Conservation (phyloP, 1,140 invertebrate genomes). For the Rhopalosiphum padi region DNA sequence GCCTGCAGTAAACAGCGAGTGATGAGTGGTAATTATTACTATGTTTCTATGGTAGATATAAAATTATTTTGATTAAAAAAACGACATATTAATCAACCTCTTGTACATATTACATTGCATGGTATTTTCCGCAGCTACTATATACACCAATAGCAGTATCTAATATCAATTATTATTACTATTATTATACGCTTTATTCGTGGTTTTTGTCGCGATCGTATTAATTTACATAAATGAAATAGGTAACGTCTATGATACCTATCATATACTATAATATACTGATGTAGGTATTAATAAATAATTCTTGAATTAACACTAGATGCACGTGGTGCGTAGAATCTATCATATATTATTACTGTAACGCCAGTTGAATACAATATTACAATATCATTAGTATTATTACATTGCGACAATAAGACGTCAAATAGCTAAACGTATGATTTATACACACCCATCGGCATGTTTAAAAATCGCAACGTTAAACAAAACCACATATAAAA, state of each 20-base stretch:
- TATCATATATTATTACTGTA: background rate
- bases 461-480: background rate
- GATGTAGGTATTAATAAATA: background rate
- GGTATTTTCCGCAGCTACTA: no score
- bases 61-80: background rate
- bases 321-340: background rate
- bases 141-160: background rate
- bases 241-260: background rate
- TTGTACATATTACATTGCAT: no score
- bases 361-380: background rate
- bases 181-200: background rate
- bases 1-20: background rate
- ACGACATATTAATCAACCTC: background rate
- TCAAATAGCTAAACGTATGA: constrained; percentile 9
- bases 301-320: constrained; percentile 15
- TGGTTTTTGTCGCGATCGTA: background rate
- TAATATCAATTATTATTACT: background rate
- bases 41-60: background rate
- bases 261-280: background rate
- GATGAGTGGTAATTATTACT: background rate
- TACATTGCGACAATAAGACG: background rate
- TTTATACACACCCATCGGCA: background rate
- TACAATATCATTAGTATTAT: constrained; percentile 6
- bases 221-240: background rate
- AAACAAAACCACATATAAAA: background rate